phyloP scores from a whole-genome alignment of 2,888 invertebrate genomes.

The Graphium colonna region DNA sequence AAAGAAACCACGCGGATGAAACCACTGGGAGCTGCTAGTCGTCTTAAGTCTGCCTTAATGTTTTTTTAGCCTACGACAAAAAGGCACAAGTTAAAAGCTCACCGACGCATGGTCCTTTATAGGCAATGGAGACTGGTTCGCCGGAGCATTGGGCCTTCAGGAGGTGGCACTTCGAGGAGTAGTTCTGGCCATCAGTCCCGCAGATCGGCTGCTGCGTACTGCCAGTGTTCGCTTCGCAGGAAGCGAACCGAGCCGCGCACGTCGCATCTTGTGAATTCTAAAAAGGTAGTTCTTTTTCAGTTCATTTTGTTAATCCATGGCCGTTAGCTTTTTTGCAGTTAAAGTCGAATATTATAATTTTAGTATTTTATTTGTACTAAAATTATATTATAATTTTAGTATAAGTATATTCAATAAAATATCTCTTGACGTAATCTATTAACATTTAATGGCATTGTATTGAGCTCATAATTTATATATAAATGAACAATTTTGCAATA shows the following conservation, averaged over 20 bases:
- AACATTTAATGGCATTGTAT: neutral
- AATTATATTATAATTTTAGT: neutral
- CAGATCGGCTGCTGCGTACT: constrained; percentile 81
- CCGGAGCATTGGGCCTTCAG: constrained; percentile 88
- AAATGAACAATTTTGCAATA: too few species aligned
- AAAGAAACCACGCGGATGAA: too few species aligned
- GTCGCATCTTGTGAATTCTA: constrained; percentile 39
- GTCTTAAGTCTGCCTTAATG: too few species aligned
- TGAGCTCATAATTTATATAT: neutral
- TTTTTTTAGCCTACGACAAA: too few species aligned
- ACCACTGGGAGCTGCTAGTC: too few species aligned
- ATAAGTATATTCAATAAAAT: too few species aligned
- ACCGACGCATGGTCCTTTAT: constrained; percentile 88
- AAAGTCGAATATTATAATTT: neutral
- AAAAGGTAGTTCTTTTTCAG: constrained; percentile 26
- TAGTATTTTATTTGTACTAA: neutral
- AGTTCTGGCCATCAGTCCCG: constrained; percentile 90
- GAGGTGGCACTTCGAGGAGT: constrained; percentile 89
- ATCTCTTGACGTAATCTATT: too few species aligned
- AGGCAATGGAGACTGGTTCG: constrained; percentile 85
- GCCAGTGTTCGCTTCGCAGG: constrained; percentile 61
- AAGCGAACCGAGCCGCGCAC: constrained; percentile 55
- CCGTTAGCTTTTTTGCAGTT: neutral
- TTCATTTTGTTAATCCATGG: neutral
- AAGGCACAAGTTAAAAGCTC: too few species aligned